Evolutionary conservation across 2,797 vertebrate genomes (phyloP).

Genomic region (Petrocephalus sullivani): DNA sequence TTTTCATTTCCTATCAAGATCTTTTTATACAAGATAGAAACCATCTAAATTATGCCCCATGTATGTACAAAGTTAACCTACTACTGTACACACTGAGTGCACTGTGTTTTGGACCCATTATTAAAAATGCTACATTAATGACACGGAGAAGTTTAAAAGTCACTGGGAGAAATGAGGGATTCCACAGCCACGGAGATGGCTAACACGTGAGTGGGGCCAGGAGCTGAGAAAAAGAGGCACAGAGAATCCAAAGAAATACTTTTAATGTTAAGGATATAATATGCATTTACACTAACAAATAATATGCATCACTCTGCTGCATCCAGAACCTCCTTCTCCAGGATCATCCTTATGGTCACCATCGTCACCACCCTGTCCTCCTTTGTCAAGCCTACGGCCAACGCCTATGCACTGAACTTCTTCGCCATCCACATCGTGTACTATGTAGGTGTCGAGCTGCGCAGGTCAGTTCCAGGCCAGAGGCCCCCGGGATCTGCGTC

Average conservation of each 20-base stretch:
- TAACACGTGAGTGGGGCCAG: too few species aligned
- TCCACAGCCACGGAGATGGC: neutral
- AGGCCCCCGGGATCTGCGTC: neutral
- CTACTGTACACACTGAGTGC: too few species aligned
- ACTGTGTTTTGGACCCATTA: too few species aligned
- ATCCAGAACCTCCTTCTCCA: slow-evolving; percentile 68
- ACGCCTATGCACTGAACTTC: slow-evolving; percentile 82
- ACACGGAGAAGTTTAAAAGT: too few species aligned
- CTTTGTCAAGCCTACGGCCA: slow-evolving; percentile 75
- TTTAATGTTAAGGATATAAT: too few species aligned
- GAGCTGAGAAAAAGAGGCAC: too few species aligned
- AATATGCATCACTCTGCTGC: neutral
- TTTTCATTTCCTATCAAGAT: neutral
- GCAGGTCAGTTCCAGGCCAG: slow-evolving; percentile 57
- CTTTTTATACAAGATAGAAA: neutral
- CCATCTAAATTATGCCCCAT: neutral
- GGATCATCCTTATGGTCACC: slow-evolving; percentile 55
- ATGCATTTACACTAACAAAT: neutral
- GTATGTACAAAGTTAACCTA: neutral
- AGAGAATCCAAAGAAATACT: too few species aligned
- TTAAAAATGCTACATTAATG: too few species aligned
- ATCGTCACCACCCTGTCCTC: slow-evolving; percentile 68
- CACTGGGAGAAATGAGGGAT: too few species aligned
- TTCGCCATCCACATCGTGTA: slow-evolving; percentile 78
- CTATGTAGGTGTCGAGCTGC: slow-evolving; percentile 62